Conservation (phyloP, 1,140 invertebrate genomes). For the Trichonephila clavipes region DNA sequence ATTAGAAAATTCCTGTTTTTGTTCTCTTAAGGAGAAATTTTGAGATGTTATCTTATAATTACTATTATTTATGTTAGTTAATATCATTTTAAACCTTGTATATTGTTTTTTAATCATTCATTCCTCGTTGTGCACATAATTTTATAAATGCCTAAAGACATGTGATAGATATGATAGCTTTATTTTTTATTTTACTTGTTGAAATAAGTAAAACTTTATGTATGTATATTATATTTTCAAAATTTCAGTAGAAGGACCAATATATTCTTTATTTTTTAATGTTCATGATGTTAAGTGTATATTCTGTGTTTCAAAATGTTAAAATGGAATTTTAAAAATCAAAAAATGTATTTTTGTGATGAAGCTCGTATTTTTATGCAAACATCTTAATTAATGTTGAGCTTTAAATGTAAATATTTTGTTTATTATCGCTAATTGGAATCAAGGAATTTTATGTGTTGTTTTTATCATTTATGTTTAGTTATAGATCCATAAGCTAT, state of each 20-base stretch:
- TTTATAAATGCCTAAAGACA: neutral
- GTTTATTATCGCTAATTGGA: too few relatives aligned
- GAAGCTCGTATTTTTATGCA: neutral
- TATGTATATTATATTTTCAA: neutral
- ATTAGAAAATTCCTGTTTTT: too few relatives aligned
- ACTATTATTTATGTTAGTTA: neutral
- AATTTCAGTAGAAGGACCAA: neutral
- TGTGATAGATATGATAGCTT: conserved; percentile 25
- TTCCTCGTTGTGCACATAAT: neutral
- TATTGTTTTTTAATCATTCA: neutral
- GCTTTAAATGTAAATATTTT: neutral
- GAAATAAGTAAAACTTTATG: neutral
- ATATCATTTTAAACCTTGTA: neutral
- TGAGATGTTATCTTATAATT: too few relatives aligned
- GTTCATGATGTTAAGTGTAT: neutral
- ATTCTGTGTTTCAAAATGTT: too few relatives aligned
- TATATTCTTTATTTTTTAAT: neutral
- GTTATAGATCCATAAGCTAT: too few relatives aligned
- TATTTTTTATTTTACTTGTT: neutral
- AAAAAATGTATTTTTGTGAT: neutral
- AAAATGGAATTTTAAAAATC: too few relatives aligned
- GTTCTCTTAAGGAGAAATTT: too few relatives aligned
- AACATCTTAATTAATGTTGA: neutral
- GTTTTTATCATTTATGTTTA: too few relatives aligned
- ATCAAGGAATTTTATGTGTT: too few relatives aligned